Conservation (phyloP, 2,113 vertebrate genomes). For the Equus quagga region DNA sequence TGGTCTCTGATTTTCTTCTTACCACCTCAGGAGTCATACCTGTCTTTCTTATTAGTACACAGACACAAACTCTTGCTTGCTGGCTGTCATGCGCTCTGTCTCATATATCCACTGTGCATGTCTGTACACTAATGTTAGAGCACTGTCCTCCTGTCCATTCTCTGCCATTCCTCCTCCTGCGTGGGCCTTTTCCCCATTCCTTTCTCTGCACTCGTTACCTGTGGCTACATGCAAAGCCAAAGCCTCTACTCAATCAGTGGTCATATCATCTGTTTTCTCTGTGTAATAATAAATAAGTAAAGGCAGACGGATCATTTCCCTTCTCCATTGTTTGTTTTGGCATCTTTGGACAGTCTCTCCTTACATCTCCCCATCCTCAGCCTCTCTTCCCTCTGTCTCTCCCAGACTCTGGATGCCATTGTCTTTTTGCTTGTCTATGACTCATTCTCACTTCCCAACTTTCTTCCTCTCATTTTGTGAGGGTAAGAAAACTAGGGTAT, state of each 20-base stretch:
- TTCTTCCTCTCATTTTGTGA: background rate
- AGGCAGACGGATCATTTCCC: background rate
- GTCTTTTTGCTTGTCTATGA: background rate
- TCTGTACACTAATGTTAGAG: rapidly evolving
- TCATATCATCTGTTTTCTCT: background rate
- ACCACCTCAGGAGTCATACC: background rate
- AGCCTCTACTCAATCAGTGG: background rate
- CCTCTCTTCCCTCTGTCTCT: background rate
- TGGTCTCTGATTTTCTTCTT: background rate
- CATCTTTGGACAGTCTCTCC: background rate
- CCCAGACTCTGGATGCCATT: background rate
- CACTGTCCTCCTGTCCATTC: background rate
- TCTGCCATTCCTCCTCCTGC: background rate
- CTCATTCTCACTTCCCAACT: background rate
- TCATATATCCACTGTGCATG: rapidly evolving
- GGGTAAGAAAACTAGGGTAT: background rate
- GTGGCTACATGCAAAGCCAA: background rate
- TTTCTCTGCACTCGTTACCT: background rate
- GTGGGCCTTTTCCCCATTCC: background rate
- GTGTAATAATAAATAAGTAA: background rate
- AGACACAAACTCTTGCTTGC: background rate
- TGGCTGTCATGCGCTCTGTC: background rate
- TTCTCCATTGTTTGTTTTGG: background rate
- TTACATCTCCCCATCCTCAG: background rate
- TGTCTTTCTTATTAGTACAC: background rate